phyloP scores from a whole-genome alignment of 2,888 invertebrate genomes.

The Bimastos eiseni region DNA sequence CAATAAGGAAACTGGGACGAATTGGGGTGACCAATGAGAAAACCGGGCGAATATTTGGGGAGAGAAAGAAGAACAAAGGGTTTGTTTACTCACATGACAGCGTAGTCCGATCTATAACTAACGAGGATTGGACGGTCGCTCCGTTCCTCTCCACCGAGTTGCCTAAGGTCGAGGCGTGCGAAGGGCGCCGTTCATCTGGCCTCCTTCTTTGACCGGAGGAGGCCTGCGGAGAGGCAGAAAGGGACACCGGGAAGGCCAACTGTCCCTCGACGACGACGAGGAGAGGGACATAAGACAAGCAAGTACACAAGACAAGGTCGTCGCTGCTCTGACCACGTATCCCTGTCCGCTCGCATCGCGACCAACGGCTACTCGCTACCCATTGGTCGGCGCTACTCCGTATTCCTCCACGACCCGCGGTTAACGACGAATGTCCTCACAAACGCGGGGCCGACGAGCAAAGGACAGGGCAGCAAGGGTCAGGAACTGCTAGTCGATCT shows the following conservation, averaged over 20 bases:
- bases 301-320: neutral
- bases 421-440: neutral
- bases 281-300: neutral
- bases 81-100: neutral
- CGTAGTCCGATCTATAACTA: neutral
- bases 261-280: conserved; percentile 19
- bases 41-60: no score
- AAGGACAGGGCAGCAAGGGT: neutral
- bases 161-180: neutral
- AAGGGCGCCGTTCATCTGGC: neutral
- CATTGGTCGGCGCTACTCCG: neutral
- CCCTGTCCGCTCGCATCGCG: neutral
- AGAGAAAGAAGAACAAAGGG: neutral
- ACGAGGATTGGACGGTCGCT: neutral
- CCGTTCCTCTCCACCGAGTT: neutral
- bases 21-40: neutral
- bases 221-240: neutral
- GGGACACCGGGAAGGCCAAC: neutral
- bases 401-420: neutral
- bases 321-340: neutral
- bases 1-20: neutral
- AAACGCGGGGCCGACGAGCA: neutral
- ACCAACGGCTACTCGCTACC: neutral
- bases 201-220: neutral
- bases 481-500: neutral